A percentile compares a stretch with the other conserved stretches of the same genome.
Evolutionary conservation across 2,797 vertebrate species (phyloP).

Genomic region (Eutrigla gurnardus): DNA sequence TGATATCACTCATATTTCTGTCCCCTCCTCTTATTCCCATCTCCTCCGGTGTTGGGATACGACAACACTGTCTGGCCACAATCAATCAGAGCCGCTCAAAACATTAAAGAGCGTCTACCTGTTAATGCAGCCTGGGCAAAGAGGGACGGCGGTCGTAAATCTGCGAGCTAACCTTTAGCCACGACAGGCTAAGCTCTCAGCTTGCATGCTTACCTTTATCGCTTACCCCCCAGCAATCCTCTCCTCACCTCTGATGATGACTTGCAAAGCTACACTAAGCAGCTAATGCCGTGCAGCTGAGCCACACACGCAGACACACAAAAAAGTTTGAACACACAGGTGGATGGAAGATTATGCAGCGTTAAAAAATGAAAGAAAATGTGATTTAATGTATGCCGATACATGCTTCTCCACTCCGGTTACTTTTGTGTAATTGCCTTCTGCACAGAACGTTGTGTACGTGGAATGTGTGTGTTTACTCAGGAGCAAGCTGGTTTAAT

Average conservation of each 20-base stretch:
- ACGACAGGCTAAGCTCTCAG: slow-evolving; percentile 69
- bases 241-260: slow-evolving; percentile 54
- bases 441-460: slow-evolving; percentile 9
- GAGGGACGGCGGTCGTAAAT: slow-evolving; percentile 63
- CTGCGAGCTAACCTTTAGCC: slow-evolving; percentile 72
- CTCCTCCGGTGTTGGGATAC: slow-evolving; percentile 10
- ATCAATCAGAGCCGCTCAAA: slow-evolving; percentile 63
- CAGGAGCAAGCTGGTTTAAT: slow-evolving; percentile 70
- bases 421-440: slow-evolving; percentile 28
- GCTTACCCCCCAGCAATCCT: slow-evolving; percentile 55
- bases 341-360: slow-evolving; percentile 8
- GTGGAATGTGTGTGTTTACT: slow-evolving; percentile 36
- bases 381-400: slow-evolving; percentile 11
- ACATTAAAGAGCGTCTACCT: slow-evolving; percentile 64
- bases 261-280: slow-evolving; percentile 56
- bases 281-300: slow-evolving; percentile 46
- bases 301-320: neutral
- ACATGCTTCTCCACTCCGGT: slow-evolving; percentile 21
- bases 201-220: slow-evolving; percentile 64
- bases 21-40: neutral
- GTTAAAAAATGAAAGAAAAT: slow-evolving; percentile 29
- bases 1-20: neutral
- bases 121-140: slow-evolving; percentile 54
- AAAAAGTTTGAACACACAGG: slow-evolving; percentile 17
- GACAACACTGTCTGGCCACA: slow-evolving; percentile 32